Conservation (phyloP, 2,113 vertebrate species). For the Mirounga angustirostris region DNA sequence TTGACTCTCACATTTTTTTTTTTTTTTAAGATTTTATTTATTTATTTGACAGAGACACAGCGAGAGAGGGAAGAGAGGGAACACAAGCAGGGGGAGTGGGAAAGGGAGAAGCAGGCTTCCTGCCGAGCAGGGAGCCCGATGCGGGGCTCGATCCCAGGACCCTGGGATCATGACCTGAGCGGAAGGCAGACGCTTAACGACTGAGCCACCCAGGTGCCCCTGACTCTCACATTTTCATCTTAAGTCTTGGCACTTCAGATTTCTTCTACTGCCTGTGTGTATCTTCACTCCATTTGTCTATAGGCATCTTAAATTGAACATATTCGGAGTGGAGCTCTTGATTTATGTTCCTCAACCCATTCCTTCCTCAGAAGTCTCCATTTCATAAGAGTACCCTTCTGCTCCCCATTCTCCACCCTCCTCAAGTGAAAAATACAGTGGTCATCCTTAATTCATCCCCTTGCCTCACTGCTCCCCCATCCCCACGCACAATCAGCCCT, state of each 20-base stretch:
- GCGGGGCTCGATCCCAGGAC: no score
- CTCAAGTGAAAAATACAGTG: not conserved
- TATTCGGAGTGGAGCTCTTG: conserved; percentile 22
- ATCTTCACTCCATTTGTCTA: not conserved
- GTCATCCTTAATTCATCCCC: not conserved
- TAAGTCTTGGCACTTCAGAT: not conserved
- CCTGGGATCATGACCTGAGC: no score
- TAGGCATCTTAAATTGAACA: not conserved
- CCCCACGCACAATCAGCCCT: not conserved
- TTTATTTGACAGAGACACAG: no score
- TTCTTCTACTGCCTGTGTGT: not conserved
- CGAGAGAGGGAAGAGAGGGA: no score
- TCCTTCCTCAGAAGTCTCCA: not conserved
- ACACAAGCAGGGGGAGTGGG: no score
- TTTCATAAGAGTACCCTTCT: not conserved
- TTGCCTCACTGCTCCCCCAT: not conserved
- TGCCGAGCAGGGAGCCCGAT: no score
- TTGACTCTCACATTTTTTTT: conserved; percentile 10
- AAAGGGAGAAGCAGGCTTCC: no score
- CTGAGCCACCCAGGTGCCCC: no score
- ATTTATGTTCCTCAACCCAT: not conserved
- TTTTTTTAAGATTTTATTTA: no score
- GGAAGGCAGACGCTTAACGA: no score
- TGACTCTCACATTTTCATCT: conserved; percentile 33
- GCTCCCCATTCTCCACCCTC: not conserved